These are phyloP conservation scores for Pseudopodoces humilis DNA, from an alignment of 2,113 vertebrate genomes.

Conservation along the genomic window DNA sequence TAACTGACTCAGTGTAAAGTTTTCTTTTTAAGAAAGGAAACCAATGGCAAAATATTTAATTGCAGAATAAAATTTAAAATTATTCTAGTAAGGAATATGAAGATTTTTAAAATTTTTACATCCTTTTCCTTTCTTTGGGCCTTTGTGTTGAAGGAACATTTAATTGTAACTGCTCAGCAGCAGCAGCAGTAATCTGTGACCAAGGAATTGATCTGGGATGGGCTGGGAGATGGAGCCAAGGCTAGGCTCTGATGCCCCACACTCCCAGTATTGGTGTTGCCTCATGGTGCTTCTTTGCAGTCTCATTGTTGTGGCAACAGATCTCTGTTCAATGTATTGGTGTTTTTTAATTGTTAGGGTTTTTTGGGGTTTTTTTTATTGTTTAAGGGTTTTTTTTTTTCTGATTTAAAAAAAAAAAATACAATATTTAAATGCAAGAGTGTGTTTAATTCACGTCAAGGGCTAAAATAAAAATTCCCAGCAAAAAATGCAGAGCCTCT, in stretches of 20 bases:
- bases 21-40: not conserved
- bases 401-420: not conserved
- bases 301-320: not conserved
- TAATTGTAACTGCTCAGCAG: not conserved
- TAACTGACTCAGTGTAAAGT: not conserved
- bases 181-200: not conserved
- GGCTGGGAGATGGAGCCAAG: no score
- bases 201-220: not conserved
- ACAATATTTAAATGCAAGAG: not conserved
- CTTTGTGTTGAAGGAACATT: not conserved
- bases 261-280: not conserved
- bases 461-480: not conserved
- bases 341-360: not conserved
- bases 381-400: not conserved
- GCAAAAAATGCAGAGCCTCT: not conserved
- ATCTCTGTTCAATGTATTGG: not conserved
- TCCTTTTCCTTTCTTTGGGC: not conserved
- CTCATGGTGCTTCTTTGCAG: not conserved
- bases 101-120: fast-evolving
- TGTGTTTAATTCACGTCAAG: not conserved
- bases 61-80: not conserved
- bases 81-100: not conserved
- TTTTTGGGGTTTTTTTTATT: not conserved
- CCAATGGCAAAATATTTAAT: not conserved
- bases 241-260: not conserved